Evolutionary conservation across 2,888 invertebrate genomes (phyloP), one percentile per base, ranked within the genome.

Genomic region (Sicus ferrugineus): DNA sequence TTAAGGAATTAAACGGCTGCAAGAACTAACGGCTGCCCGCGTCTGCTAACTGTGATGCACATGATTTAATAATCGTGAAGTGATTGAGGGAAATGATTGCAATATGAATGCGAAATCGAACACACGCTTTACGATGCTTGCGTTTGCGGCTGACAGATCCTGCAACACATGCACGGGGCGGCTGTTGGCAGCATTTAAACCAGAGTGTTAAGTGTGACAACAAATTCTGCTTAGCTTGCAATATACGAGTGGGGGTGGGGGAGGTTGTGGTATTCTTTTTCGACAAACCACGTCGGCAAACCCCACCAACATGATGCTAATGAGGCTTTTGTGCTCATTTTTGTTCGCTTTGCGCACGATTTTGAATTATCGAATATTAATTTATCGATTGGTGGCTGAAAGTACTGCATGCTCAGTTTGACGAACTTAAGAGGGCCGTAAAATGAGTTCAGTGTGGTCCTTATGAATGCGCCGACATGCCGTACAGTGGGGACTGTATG

Each of bases 151-250:
- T 46, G 9, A 46, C n/a, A 46, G 46, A 5, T 46, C 6, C 46
- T 19, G 54, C 23, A 7, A 42, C 7, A 26, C 26, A 14, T 7
- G 19, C 19, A 3, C 50, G 14, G 23, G 23, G 38, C 2, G 14
- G 23, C 61, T 21, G 61, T 38, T 23, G 38, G 56, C 65, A 70
- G 73, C 73, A 72, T 73, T 75, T 74, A 72, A 73, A 70, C 73
- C 73, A 74, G 73, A 75, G 72, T 70, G 71, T 74, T 73, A 71
- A 72, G 73, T 71, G 67, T 72, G 74, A 70, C 74, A 72, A 52
- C 59, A 69, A 75, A 78, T 79, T 76, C 75, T 79, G 80, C 80
- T 76, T 76, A 73, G 76, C 78, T 75, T 72, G 80, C 80, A 79
- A 77, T 78, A 79, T 77, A 70, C 72, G 69, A 68, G 48, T 46